These are phyloP conservation scores for Papilio dardanus DNA, from an alignment of 1,140 invertebrate genomes.

Conservation along the genomic window DNA sequence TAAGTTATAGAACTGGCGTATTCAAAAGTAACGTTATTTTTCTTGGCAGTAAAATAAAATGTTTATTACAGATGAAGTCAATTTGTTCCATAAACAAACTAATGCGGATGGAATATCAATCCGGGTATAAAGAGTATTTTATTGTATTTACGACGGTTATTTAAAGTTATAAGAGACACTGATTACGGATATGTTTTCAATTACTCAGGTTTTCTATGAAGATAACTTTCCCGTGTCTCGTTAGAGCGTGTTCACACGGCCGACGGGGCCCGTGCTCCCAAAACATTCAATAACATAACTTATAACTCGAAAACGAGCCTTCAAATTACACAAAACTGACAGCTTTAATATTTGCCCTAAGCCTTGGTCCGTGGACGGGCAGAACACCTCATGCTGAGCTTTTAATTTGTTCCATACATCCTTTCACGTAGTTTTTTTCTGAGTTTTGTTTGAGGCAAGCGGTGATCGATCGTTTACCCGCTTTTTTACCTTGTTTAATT, in stretches of 20 bases:
- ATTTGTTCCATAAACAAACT: conserved; percentile 52
- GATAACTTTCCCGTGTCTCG: conserved; percentile 53
- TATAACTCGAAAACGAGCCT: conserved; percentile 75
- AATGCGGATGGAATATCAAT: conserved; percentile 51
- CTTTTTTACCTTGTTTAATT: conserved; percentile 79
- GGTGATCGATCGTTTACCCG: conserved; percentile 75
- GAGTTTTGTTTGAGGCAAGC: conserved; percentile 70
- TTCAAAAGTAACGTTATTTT: conserved; percentile 41
- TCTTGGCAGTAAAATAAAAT: conserved; percentile 46
- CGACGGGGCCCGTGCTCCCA: conserved; percentile 46
- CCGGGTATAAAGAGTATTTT: conserved; percentile 42
- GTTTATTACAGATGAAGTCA: conserved; percentile 50
- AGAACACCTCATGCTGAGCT: conserved; percentile 76
- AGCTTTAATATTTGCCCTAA: conserved; percentile 80
- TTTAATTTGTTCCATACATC: conserved; percentile 81
- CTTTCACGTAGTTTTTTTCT: conserved; percentile 75
- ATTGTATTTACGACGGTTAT: conserved; percentile 48
- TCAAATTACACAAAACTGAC: conserved; percentile 81
- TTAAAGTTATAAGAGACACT: conserved; percentile 51
- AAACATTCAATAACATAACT: conserved; percentile 78
- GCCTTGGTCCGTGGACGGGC: conserved; percentile 54
- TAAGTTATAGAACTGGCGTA: conserved; percentile 44
- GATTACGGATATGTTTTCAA: conserved; percentile 59
- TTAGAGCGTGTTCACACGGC: conserved; percentile 57
- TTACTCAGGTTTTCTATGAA: conserved; percentile 42